phyloP scores from a whole-genome alignment of 2,888 invertebrate genomes.

The Hypena proboscidalis region DNA sequence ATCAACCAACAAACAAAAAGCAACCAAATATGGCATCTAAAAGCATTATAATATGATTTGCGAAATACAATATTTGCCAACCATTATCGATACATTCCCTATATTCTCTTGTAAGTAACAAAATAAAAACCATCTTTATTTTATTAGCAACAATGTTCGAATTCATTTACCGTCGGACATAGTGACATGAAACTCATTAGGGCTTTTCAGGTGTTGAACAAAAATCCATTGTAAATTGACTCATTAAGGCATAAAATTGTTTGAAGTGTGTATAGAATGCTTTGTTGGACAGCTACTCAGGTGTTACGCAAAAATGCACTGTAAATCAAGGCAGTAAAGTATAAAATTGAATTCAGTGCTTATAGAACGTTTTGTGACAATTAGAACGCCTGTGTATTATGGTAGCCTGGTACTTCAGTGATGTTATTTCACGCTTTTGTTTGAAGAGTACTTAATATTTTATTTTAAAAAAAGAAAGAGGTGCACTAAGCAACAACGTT shows the following conservation, averaged over 20 bases:
- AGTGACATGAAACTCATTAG: slow-evolving; percentile 1
- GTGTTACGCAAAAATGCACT: not conserved
- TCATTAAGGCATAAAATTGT: not conserved
- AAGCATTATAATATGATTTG: slow-evolving; percentile 6
- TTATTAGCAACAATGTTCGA: not conserved
- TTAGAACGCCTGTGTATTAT: slow-evolving; percentile 31
- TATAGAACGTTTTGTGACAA: slow-evolving; percentile 38
- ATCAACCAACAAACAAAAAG: too few relatives aligned
- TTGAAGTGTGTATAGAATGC: slow-evolving; percentile 11
- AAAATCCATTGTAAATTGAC: not conserved
- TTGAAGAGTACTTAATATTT: too few relatives aligned
- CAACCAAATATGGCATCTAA: too few relatives aligned
- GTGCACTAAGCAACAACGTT: too few relatives aligned
- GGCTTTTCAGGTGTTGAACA: not conserved
- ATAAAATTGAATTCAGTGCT: not conserved
- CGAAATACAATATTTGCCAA: slow-evolving; percentile 13
- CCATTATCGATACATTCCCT: slow-evolving; percentile 7
- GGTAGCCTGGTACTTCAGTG: slow-evolving; percentile 13
- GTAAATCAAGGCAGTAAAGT: not conserved
- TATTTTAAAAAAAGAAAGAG: too few relatives aligned
- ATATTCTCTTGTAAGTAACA: not conserved
- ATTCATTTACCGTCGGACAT: not conserved
- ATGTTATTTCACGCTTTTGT: not conserved
- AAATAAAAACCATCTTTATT: not conserved
- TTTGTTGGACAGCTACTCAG: slow-evolving; percentile 28